Evolutionary conservation across 2,113 vertebrate genomes (phyloP).

Genomic region (Choloepus hoffmanni): DNA sequence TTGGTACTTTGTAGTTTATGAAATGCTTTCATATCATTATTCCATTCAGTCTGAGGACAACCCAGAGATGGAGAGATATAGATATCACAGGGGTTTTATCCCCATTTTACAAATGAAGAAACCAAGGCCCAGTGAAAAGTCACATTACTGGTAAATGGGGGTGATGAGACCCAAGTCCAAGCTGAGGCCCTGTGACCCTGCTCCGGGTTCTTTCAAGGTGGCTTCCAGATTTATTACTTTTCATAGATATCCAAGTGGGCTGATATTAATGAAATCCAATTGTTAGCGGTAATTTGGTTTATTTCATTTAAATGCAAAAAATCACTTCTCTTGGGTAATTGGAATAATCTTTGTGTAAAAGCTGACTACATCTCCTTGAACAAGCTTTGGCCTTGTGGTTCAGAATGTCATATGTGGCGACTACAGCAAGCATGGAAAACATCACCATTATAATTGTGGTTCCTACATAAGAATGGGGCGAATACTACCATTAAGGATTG

Average conservation of each 20-base stretch:
- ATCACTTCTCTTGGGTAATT: background rate
- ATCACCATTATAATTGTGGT: background rate
- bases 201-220: background rate
- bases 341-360: background rate
- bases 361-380: background rate
- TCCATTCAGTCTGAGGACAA: background rate
- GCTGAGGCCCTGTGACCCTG: background rate
- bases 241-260: background rate
- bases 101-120: background rate
- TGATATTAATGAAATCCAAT: conserved; percentile 24
- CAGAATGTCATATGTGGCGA: background rate
- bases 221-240: conserved; percentile 4
- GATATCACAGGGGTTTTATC: background rate
- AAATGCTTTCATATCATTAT: background rate
- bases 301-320: conserved; percentile 24
- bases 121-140: background rate
- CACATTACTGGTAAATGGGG: background rate
- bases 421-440: background rate
- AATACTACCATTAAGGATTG: background rate
- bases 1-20: background rate
- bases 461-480: background rate
- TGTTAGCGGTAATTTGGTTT: conserved; percentile 30
- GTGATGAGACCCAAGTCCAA: background rate
- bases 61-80: background rate
- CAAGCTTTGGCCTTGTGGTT: background rate